phyloP scores from a whole-genome alignment of 2,113 vertebrate species.

The Perca flavescens region DNA sequence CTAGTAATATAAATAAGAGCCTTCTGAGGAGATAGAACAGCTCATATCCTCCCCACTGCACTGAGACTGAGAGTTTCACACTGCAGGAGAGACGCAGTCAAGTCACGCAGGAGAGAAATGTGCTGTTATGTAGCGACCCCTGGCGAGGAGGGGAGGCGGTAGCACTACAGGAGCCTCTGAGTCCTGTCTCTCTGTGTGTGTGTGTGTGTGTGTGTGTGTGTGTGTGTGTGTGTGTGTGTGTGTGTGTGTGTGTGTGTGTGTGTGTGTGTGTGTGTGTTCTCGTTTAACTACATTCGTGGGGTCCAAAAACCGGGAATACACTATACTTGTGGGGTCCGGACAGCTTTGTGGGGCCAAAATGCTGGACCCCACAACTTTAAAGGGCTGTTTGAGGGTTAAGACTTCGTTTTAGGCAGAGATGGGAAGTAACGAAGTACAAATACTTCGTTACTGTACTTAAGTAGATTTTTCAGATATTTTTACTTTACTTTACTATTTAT shows the following conservation, averaged over 20 bases:
- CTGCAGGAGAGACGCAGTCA: conserved; percentile 12
- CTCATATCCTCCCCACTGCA: conserved; percentile 12
- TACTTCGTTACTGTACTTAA: no score
- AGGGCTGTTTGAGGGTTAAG: no score
- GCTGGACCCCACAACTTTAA: no score
- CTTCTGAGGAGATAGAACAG: conserved; percentile 22
- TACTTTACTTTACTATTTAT: no score
- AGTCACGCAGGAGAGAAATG: conserved; percentile 37
- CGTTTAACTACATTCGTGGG: no score
- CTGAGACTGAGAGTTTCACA: not conserved
- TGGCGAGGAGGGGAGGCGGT: conserved; percentile 51
- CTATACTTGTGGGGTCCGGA: no score
- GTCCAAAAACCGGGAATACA: no score
- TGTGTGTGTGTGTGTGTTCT: not conserved
- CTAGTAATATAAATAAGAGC: conserved; percentile 47
- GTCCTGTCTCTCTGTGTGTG: not conserved
- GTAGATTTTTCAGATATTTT: no score
- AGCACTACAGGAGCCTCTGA: not conserved
- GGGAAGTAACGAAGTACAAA: no score
- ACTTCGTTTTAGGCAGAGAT: no score
- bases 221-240: not conserved
- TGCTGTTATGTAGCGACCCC: conserved; percentile 81
- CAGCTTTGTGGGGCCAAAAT: no score
- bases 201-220: not conserved
- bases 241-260: not conserved